phyloP scores from a whole-genome alignment of 2,888 invertebrate species.

The Drosophila mettleri region DNA sequence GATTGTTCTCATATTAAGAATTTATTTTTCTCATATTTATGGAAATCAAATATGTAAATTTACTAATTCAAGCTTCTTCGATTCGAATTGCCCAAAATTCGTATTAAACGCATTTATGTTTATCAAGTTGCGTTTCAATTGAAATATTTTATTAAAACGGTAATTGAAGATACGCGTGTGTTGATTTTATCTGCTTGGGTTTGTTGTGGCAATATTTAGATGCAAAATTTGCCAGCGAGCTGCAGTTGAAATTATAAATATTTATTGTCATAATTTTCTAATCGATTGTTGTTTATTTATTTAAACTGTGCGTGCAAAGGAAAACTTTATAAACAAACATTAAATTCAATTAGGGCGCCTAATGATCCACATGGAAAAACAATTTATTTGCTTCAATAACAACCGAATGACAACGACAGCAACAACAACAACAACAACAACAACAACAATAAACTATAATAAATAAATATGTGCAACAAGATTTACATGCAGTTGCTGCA shows the following conservation, averaged over 20 bases:
- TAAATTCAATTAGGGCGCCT: slow-evolving; percentile 64
- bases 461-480: slow-evolving; percentile 9
- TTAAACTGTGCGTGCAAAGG: slow-evolving; percentile 28
- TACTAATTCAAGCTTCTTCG: neutral
- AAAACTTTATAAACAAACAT: slow-evolving; percentile 51
- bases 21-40: neutral
- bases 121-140: slow-evolving; percentile 16
- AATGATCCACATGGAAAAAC: slow-evolving; percentile 65
- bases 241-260: slow-evolving; percentile 42
- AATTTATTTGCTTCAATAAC: slow-evolving; percentile 51
- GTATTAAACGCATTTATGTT: neutral
- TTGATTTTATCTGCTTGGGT: neutral
- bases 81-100: neutral
- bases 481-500: slow-evolving; percentile 31
- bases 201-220: slow-evolving; percentile 8
- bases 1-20: neutral
- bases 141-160: slow-evolving; percentile 22
- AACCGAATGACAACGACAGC: slow-evolving; percentile 32
- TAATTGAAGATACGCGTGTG: slow-evolving; percentile 11
- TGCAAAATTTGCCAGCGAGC: neutral
- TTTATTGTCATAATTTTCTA: slow-evolving; percentile 58
- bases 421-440: neutral
- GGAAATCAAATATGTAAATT: neutral
- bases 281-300: slow-evolving; percentile 65
- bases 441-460: too few species aligned